phyloP scores from a whole-genome alignment of 1,140 invertebrate species.

The Mycetomoellerius zeteki region DNA sequence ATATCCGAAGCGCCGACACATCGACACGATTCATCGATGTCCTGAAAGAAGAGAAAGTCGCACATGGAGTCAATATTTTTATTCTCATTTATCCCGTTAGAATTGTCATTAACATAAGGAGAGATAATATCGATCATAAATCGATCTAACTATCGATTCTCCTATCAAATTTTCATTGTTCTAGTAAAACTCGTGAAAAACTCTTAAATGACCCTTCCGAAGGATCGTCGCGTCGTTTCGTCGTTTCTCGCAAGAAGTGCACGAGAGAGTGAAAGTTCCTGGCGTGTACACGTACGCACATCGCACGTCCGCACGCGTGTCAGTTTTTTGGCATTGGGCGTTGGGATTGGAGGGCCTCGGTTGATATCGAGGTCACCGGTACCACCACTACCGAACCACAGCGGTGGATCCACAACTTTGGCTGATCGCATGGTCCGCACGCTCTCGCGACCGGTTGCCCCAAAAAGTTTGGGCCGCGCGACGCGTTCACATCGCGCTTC shows the following conservation, averaged over 20 bases:
- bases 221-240: neutral
- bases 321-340: slow-evolving; percentile 85
- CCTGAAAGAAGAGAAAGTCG: slow-evolving; percentile 54
- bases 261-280: slow-evolving; percentile 85
- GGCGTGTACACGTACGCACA: neutral
- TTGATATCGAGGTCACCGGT: slow-evolving; percentile 86
- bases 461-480: slow-evolving; percentile 80
- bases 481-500: slow-evolving; percentile 77
- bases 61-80: neutral
- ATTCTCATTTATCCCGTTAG: slow-evolving; percentile 21
- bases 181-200: slow-evolving; percentile 1
- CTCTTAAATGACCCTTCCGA: neutral
- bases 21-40: slow-evolving; percentile 35
- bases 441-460: slow-evolving; percentile 72
- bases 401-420: slow-evolving; percentile 73
- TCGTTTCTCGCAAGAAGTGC: neutral
- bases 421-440: slow-evolving; percentile 80
- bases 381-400: slow-evolving; percentile 82
- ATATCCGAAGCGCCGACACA: neutral
- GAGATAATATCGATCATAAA: neutral
- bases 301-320: slow-evolving; percentile 52
- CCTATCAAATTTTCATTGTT: neutral
- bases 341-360: slow-evolving; percentile 83
- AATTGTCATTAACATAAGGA: neutral
- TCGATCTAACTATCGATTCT: neutral